phyloP scores from a whole-genome alignment of 2,113 vertebrate genomes.

The Ondatra zibethicus region DNA sequence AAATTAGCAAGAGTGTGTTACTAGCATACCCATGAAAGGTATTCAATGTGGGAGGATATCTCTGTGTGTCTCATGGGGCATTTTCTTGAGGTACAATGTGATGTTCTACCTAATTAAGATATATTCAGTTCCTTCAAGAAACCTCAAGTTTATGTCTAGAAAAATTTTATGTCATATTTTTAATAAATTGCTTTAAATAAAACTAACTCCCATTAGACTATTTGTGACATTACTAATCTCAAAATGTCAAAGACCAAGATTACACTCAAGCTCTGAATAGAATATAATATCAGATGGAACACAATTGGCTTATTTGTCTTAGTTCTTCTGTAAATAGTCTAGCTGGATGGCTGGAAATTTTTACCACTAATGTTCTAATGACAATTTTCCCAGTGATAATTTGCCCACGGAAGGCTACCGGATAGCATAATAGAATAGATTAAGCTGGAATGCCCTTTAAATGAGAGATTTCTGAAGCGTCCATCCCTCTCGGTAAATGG shows the following conservation, averaged over 20 bases:
- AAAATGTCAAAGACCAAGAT: constrained; percentile 43
- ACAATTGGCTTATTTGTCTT: constrained; percentile 38
- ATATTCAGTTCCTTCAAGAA: constrained; percentile 3
- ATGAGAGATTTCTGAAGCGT: not conserved
- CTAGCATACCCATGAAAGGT: not conserved
- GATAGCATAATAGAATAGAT: not conserved
- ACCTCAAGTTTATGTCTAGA: not conserved
- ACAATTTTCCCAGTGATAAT: constrained; percentile 42
- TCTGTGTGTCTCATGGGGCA: not conserved
- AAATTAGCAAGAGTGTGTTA: not conserved
- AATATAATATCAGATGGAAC: constrained; percentile 38
- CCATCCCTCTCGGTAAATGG: not conserved
- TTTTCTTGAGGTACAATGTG: constrained; percentile 1
- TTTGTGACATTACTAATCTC: constrained; percentile 9
- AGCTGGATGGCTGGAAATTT: constrained; percentile 28
- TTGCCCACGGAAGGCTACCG: not conserved
- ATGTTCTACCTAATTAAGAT: not conserved
- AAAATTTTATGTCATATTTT: not conserved
- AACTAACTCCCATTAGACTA: not conserved
- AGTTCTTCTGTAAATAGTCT: constrained; percentile 53
- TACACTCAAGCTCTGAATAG: constrained; percentile 2
- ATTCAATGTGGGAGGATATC: constrained; percentile 10
- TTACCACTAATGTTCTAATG: constrained; percentile 57
- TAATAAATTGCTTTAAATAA: constrained; percentile 7
- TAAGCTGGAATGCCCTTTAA: constrained; percentile 15